phyloP scores from a whole-genome alignment of 2,888 invertebrate species.

The Monochamus alternatus region DNA sequence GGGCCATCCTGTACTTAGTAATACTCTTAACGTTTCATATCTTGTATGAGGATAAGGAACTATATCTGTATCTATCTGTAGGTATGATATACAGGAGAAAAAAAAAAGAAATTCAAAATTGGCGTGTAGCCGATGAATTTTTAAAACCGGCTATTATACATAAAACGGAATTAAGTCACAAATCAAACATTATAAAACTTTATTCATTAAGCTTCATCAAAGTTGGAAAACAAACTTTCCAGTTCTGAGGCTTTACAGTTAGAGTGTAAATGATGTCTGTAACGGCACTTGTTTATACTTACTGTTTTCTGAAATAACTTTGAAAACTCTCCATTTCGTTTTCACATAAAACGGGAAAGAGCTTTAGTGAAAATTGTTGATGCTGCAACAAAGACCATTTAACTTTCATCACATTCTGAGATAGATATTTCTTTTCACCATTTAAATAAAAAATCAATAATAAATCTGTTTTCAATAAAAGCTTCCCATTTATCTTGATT shows the following conservation, averaged over 20 bases:
- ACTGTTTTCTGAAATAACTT: not conserved
- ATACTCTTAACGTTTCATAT: too few relatives aligned
- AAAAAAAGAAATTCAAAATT: not conserved
- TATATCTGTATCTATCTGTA: too few relatives aligned
- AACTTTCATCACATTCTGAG: too few relatives aligned
- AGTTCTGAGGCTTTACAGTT: not conserved
- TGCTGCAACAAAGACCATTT: too few relatives aligned
- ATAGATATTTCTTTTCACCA: too few relatives aligned
- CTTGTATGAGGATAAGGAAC: too few relatives aligned
- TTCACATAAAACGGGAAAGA: too few relatives aligned
- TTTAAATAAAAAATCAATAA: not conserved
- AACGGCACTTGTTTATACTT: not conserved
- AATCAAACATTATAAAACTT: conserved; percentile 12
- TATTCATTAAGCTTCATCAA: conserved; percentile 10
- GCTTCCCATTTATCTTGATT: too few relatives aligned
- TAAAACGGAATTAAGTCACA: conserved; percentile 5
- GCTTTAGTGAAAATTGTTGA: too few relatives aligned
- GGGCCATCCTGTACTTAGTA: too few relatives aligned
- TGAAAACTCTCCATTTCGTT: not conserved
- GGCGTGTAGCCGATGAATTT: not conserved
- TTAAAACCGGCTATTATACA: not conserved
- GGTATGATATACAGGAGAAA: too few relatives aligned
- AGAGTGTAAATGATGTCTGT: conserved; percentile 10
- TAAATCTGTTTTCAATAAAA: not conserved
- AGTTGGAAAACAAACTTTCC: conserved; percentile 4